Conservation (phyloP, 2,113 vertebrate species). For the Ciconia stormi region DNA sequence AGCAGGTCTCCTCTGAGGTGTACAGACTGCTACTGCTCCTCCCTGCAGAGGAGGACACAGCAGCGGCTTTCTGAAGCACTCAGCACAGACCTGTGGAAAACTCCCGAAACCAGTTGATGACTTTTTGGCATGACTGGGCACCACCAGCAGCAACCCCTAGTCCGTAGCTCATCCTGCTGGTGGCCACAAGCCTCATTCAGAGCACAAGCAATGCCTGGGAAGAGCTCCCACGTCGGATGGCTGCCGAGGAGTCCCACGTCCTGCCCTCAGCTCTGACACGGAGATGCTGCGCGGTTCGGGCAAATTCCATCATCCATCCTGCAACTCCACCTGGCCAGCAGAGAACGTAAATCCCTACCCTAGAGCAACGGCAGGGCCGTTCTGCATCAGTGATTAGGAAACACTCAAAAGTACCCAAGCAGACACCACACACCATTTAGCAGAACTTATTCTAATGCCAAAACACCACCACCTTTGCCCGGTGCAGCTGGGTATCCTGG, state of each 20-base stretch:
- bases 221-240: rapidly evolving
- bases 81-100: not conserved
- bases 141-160: not conserved
- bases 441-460: not conserved
- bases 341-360: not conserved
- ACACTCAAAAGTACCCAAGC: rapidly evolving
- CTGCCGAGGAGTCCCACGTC: rapidly evolving
- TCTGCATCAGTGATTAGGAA: not conserved
- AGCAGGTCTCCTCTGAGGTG: not conserved
- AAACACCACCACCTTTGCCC: not conserved
- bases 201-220: not conserved
- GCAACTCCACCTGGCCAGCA: not conserved
- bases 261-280: rapidly evolving
- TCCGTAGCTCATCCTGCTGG: rapidly evolving
- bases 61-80: not conserved
- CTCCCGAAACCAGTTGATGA: not conserved
- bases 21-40: not conserved
- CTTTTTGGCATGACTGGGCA: not conserved
- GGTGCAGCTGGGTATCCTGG: not conserved
- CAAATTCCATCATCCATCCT: not conserved
- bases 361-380: not conserved
- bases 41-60: not conserved
- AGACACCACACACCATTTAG: not conserved
- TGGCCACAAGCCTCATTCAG: not conserved
- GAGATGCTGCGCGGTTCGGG: rapidly evolving